Percentiles rank a stretch among this genome's conserved stretches.
These are phyloP conservation scores for Macrosiphum euphorbiae DNA, from an alignment of 2,888 invertebrate species.

Conservation along the genomic window DNA sequence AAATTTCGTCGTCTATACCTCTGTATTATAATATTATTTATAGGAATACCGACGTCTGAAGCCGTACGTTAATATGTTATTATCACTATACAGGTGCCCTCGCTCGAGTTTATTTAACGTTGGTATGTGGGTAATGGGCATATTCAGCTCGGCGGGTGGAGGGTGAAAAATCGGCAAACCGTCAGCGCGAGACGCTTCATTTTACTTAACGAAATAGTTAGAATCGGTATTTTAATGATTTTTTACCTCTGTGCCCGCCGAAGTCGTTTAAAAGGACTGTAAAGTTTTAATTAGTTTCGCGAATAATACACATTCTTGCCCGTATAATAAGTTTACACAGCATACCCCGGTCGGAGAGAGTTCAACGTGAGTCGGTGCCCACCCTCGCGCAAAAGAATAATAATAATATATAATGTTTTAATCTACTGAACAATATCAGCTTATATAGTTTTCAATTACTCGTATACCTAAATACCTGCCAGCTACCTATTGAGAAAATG, in stretches of 20 bases:
- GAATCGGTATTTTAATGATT: conserved; percentile 44
- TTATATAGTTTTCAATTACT: conserved; percentile 13
- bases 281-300: conserved; percentile 60
- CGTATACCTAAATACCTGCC: background rate
- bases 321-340: conserved; percentile 37
- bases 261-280: conserved; percentile 34
- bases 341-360: background rate
- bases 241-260: background rate
- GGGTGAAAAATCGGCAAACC: conserved; percentile 38
- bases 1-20: background rate
- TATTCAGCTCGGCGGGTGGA: background rate
- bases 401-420: background rate
- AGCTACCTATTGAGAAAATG: background rate
- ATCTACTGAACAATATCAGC: background rate
- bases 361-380: background rate
- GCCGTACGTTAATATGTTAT: background rate
- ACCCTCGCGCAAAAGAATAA: background rate
- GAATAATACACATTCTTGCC: conserved; percentile 24
- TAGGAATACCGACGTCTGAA: background rate
- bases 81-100: background rate
- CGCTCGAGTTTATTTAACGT: background rate
- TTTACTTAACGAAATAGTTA: conserved; percentile 28
- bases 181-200: conserved; percentile 25
- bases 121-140: background rate
- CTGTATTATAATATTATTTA: background rate